phyloP scores from a whole-genome alignment of 2,888 invertebrate genomes.

The Trachelus stipa region DNA sequence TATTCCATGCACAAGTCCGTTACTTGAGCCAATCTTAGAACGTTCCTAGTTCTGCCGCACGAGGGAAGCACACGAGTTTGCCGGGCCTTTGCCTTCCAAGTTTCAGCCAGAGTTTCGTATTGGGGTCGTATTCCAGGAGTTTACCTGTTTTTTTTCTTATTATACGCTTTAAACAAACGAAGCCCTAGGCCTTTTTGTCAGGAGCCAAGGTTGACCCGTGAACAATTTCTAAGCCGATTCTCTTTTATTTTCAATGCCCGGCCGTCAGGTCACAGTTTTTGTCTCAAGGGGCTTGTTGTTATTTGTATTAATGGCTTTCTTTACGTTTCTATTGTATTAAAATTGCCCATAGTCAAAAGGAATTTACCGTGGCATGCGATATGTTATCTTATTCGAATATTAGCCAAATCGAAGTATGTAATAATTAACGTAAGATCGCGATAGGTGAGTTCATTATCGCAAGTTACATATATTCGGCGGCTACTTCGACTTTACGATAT shows the following conservation, averaged over 20 bases:
- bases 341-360: background rate
- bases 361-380: background rate
- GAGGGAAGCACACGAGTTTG: background rate
- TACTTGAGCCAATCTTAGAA: background rate
- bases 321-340: background rate
- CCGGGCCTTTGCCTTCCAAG: background rate
- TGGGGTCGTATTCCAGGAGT: background rate
- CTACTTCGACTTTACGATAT: background rate
- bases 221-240: background rate
- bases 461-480: background rate
- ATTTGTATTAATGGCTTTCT: background rate
- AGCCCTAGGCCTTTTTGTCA: background rate
- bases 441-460: background rate
- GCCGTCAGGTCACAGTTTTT: background rate
- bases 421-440: background rate
- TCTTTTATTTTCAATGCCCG: background rate
- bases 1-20: background rate
- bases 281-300: background rate
- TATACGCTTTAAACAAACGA: background rate
- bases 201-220: background rate
- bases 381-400: background rate
- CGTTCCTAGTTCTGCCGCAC: background rate
- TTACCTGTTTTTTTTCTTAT: background rate
- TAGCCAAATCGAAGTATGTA: background rate
- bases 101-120: background rate